Conservation (phyloP, 35 echinoderm and acorn worm genomes). For the Anneissia japonica region DNA sequence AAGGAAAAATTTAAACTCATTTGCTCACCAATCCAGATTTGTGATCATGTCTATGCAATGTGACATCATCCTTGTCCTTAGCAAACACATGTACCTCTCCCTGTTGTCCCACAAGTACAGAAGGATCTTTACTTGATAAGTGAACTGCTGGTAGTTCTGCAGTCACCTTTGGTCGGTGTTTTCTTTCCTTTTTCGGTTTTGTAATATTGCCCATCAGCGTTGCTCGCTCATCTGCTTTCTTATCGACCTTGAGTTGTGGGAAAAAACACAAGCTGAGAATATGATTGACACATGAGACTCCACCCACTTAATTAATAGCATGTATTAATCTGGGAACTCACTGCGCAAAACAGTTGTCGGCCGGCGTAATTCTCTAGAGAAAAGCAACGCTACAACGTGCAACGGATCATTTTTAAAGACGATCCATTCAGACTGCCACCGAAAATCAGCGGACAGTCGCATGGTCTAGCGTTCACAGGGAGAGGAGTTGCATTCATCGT, state of each 20-base stretch:
- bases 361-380: too few species aligned
- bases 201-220: slow-evolving; percentile 40
- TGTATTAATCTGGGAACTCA: too few species aligned
- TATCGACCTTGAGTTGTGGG: slow-evolving; percentile 18
- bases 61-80: slow-evolving; percentile 74
- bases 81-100: slow-evolving; percentile 96
- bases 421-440: too few species aligned
- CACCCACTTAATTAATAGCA: too few species aligned
- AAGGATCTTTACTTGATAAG: slow-evolving; percentile 46
- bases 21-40: slow-evolving; percentile 63
- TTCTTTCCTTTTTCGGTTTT: slow-evolving; percentile 34
- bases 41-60: slow-evolving; percentile 69
- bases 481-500: too few species aligned
- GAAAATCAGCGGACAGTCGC: too few species aligned
- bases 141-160: not conserved
- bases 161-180: not conserved
- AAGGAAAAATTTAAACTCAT: not conserved
- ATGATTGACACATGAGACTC: too few species aligned
- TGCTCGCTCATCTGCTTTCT: not conserved
- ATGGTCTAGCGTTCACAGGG: too few species aligned
- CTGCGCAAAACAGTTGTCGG: too few species aligned
- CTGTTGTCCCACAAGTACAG: slow-evolving; percentile 56
- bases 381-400: too few species aligned
- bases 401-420: too few species aligned
- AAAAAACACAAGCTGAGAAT: too few species aligned